Base-by-base conservation (phyloP, 1,140 invertebrate species). In the Drosophila repletoides region DNA sequence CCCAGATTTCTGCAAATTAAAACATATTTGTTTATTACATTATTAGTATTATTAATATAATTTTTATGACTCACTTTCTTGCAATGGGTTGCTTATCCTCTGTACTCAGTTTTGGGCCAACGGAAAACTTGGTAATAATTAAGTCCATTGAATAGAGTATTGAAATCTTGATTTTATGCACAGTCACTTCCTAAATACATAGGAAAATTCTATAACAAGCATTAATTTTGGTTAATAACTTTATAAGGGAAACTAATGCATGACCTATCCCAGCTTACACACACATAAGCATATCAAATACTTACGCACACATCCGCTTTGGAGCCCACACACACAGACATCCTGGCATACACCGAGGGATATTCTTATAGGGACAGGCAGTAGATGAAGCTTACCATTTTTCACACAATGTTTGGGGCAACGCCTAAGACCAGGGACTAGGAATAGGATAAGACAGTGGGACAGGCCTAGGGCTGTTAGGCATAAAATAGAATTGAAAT, bases 401-500 rank as follows among this genome's bases (percentile, higher is more conserved):
- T 83, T 83, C 79, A 83, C 79, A 84, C 74, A 83, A 67, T 77
- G 69, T 83, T 77, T 36, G 29, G 36, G 41, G 65, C 24, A 38
- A 34, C n/a, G 28, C 24, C 65, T 63, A 64, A 69, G 58, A 61
- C 64, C 48, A 22, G 24, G 31, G 64, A 43, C 56, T 52, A 61
- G 15, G 64, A 43, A 46, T 52, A 61, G 15, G 21, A 22, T 55
- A 63, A 38, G 34, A 31, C 43, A 38, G 43, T 45, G 36, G 67
- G 43, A 15, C 41, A 7, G 17, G 56, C 22, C 15, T 10, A 31
- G 45, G 40, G 41, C 43, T 29, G 77, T 58, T 70, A 56, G 63
- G 80, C 80, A 86, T 86, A 86, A 86, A 86, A 86, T 86, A 86
- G 80, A 86, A 80, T 87, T 75, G 81, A 79, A 86, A 86, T 86